Evolutionary conservation across 2,888 invertebrate species (phyloP), one percentile per base, ranked within the genome.

Genomic region (Trachelus tabidus): DNA sequence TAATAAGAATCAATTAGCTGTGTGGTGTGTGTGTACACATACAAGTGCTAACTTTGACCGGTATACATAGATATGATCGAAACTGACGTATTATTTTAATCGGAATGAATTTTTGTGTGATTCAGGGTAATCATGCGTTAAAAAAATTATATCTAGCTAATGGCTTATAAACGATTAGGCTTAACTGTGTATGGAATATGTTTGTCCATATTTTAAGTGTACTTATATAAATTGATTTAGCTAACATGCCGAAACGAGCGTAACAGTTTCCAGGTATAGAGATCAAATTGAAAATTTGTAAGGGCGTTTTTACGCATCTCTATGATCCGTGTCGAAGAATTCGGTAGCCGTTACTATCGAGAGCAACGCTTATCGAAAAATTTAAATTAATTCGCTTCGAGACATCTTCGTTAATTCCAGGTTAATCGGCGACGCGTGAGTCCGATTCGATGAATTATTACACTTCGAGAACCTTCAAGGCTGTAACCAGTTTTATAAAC

Each of bases 371-470:
- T 71, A 30, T 71, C 71, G 31, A 31, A 71, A 71, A 15, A 71
- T 9, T 71, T 4, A 4, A 23, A 71, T 33, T 15, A 23, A 56
- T 23, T 11, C 12, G 71, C 31, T 23, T 3, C 2, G 31, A 6
- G 56, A 71, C 33, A 12, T 71, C 31, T 71, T 34, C 71, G 30
- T 71, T 71, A 71, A 71, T 31, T 71, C 3, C 4, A 34, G 15
- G 71, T 71, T 71, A 31, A 71, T 71, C 71, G 31, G 4, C 31
- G 71, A 34, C 56, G 73, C 79, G 73, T 75, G 78, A 76, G 76
- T 75, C 73, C 71, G 76, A 80, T 84, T 80, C 79, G 78, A 81
- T 76, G 75, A 82, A 81, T 85, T 83, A 84, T 85, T 82, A 81
- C 79, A 79, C 76, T 68, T 56, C 23, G 56, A 23, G 68, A 81